Base-by-base conservation (phyloP, 1,140 invertebrate species). In the Argopecten irradians region DNA sequence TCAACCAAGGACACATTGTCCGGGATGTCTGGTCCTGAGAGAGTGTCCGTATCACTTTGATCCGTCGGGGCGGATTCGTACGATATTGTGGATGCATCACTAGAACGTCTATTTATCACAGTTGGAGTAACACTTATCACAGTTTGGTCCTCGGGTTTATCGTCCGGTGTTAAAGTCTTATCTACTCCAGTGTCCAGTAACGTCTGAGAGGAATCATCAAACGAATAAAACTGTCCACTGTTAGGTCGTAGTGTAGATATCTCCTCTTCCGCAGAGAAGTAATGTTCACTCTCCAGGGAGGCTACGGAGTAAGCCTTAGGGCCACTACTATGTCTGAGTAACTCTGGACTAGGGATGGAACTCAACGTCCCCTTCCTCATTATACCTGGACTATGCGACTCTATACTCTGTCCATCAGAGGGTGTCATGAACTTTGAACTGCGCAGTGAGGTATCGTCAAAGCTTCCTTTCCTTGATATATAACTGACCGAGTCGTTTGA, bases 41-140 rank as follows among this genome's bases (percentile, higher is more conserved):
- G n/a, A 28, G 55, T 71, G 55, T 71, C 55, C 16, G 55, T 71
- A 36, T 89, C 88, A 85, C 82, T 88, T 28, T 88, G 89, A 43
- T 93, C 92, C 35, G 91, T 92, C n/a, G 98, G 98, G n/a, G 98
- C 98, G 0, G 98, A 99, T 86, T 98, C 98, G 92, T 98, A 99
- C 0, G 98, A 99, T 3, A 95, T 92, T 16, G 94, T 95, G 1
- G 96, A 96, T 33, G 82, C 87, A 28, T 82, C 8, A n/a, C 86
- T 34, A 41, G 28, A 46, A 39, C 86, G 41, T 55, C 41, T 43
- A 86, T 86, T n/a, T 86, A 43, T 86, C 19, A 86, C n/a, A 28
- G 84, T 90, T 32, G 46, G 28, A 85, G 55, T 39, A 34, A 82
- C 82, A 88, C 82, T 88, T 43, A 33, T 86, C 34, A 22, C 83